A percentile compares a stretch with the other conserved stretches of the same genome.
phyloP scores from a whole-genome alignment of 1,140 invertebrate genomes.

The Nasonia giraulti region DNA sequence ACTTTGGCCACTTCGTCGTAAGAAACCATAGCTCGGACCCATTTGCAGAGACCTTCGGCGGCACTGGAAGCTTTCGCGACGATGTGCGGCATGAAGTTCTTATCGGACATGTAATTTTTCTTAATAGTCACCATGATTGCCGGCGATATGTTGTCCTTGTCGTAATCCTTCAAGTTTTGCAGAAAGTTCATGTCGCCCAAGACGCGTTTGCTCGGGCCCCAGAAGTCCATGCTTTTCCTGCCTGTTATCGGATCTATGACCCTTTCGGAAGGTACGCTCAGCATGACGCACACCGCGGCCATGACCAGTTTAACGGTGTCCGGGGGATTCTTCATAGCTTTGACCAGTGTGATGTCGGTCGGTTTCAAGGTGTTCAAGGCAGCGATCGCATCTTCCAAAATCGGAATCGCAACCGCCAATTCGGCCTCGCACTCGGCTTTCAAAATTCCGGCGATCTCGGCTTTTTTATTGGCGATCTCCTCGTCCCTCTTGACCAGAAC shows the following conservation, averaged over 20 bases:
- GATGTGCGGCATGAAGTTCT: conserved; percentile 81
- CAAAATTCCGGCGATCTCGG: conserved; percentile 78
- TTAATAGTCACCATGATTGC: conserved; percentile 80
- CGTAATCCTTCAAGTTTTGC: conserved; percentile 80
- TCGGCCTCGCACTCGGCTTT: conserved; percentile 84
- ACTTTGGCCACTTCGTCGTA: conserved; percentile 83
- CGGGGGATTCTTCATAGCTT: conserved; percentile 89
- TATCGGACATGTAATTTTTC: conserved; percentile 79
- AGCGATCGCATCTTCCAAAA: conserved; percentile 76
- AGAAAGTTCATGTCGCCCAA: conserved; percentile 84
- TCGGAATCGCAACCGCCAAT: conserved; percentile 81
- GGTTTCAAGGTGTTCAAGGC: conserved; percentile 88
- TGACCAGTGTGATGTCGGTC: conserved; percentile 84
- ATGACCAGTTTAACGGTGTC: conserved; percentile 84
- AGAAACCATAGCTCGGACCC: conserved; percentile 84
- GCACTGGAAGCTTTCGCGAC: conserved; percentile 84
- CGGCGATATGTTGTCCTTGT: conserved; percentile 82
- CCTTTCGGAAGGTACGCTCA: conserved; percentile 79
- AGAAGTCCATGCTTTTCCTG: conserved; percentile 81
- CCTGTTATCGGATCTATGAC: conserved; percentile 77
- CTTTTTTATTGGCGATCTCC: conserved; percentile 80
- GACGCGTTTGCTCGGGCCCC: conserved; percentile 84
- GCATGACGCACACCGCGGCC: conserved; percentile 86
- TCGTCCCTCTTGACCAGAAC: conserved; percentile 81
- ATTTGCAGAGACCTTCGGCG: conserved; percentile 83